These are phyloP conservation scores for Cerceris rybyensis DNA, from an alignment of 2,888 invertebrate species.

Conservation along the genomic window DNA sequence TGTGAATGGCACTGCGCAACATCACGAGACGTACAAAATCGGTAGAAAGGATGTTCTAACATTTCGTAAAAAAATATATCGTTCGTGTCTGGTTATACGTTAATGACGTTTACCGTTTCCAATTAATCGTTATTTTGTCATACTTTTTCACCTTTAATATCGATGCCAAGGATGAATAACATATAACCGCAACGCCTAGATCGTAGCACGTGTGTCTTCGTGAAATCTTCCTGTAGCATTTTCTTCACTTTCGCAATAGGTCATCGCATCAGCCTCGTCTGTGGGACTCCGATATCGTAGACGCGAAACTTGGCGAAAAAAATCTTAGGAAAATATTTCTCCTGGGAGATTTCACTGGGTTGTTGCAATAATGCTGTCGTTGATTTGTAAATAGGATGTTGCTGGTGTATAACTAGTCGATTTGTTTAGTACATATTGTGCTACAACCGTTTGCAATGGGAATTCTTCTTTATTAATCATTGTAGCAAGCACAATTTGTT, in stretches of 20 bases:
- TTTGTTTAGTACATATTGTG: no score
- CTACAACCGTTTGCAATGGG: no score
- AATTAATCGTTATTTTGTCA: background rate
- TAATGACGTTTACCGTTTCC: constrained; percentile 1
- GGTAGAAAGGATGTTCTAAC: no score
- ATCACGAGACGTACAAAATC: no score
- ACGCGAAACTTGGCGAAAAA: constrained; percentile 9
- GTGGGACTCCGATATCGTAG: constrained; percentile 6
- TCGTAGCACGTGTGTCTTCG: constrained; percentile 49
- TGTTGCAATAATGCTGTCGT: no score
- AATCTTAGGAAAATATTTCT: constrained; percentile 20
- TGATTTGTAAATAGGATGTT: no score
- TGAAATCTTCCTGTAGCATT: constrained; percentile 70
- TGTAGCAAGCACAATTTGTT: no score
- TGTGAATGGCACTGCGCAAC: no score
- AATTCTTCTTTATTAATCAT: no score
- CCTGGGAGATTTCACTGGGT: background rate
- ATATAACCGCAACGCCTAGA: constrained; percentile 34
- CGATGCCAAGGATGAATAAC: constrained; percentile 76
- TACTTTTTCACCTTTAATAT: constrained; percentile 72
- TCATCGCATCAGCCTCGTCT: constrained; percentile 58
- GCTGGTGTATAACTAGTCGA: no score
- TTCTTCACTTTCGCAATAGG: constrained; percentile 78
- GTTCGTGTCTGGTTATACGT: background rate
- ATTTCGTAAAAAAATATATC: no score